Evolutionary conservation across 1,140 invertebrate genomes (phyloP).

Genomic region (Eciton burchellii): DNA sequence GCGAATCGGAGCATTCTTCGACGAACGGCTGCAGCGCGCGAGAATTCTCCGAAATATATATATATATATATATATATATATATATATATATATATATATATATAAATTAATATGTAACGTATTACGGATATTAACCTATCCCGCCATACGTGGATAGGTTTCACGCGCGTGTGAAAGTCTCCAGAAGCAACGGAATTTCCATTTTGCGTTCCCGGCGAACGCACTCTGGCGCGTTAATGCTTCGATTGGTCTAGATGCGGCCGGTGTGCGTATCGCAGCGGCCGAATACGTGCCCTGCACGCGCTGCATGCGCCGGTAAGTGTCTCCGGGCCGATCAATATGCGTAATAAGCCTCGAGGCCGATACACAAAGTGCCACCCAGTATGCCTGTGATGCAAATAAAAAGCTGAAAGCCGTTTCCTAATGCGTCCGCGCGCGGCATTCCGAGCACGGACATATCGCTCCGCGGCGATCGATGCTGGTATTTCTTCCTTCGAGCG

Average conservation of each 20-base stretch:
- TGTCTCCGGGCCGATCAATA: slow-evolving; percentile 63
- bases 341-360: slow-evolving; percentile 71
- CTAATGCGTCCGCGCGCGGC: slow-evolving; percentile 68
- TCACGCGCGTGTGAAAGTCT: slow-evolving; percentile 51
- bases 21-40: too few species aligned
- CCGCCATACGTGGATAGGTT: not conserved
- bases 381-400: slow-evolving; percentile 77
- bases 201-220: slow-evolving; percentile 63
- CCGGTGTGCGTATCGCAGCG: slow-evolving; percentile 10
- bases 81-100: too few species aligned
- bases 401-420: slow-evolving; percentile 76
- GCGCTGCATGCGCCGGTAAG: slow-evolving; percentile 60
- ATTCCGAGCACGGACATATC: slow-evolving; percentile 69
- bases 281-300: slow-evolving; percentile 47
- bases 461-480: slow-evolving; percentile 60
- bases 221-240: slow-evolving; percentile 77
- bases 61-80: too few species aligned
- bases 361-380: slow-evolving; percentile 78
- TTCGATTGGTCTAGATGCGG: slow-evolving; percentile 77
- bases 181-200: slow-evolving; percentile 68
- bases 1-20: not conserved
- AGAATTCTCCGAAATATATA: too few species aligned
- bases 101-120: too few species aligned
- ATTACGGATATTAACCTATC: not conserved
- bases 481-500: slow-evolving; percentile 53